These are phyloP conservation scores for Promerops cafer DNA, from an alignment of 2,113 vertebrate genomes.

Conservation along the genomic window DNA sequence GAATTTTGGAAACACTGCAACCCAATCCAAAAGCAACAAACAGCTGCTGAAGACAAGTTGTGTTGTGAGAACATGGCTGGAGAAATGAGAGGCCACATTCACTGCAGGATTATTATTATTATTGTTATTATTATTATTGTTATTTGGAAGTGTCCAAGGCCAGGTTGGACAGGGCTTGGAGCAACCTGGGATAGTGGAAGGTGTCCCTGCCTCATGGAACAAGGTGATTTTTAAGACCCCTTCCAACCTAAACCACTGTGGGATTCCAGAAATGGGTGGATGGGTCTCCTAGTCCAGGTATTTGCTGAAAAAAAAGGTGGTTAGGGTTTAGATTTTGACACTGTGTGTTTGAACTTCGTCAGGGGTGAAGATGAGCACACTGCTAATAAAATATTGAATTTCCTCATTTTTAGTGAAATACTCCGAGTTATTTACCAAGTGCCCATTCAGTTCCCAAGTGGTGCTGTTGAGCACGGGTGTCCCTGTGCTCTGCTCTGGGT, in stretches of 20 bases:
- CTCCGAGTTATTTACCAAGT: background rate
- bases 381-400: background rate
- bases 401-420: background rate
- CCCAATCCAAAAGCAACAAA: constrained; percentile 5
- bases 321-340: background rate
- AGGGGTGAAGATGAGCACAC: background rate
- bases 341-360: background rate
- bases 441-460: background rate
- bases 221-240: background rate
- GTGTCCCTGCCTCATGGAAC: background rate
- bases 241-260: background rate
- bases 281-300: background rate
- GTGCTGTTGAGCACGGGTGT: background rate
- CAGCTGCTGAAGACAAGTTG: background rate
- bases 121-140: background rate
- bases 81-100: background rate
- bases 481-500: background rate
- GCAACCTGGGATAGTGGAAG: background rate
- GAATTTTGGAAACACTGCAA: background rate
- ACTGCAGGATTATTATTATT: background rate
- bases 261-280: background rate
- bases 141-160: background rate
- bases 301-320: background rate
- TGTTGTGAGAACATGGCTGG: background rate
- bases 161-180: background rate